Percentiles rank a stretch among this genome's conserved stretches.
Conservation (phyloP, 2,797 vertebrate genomes). For the Valencia hispanica region DNA sequence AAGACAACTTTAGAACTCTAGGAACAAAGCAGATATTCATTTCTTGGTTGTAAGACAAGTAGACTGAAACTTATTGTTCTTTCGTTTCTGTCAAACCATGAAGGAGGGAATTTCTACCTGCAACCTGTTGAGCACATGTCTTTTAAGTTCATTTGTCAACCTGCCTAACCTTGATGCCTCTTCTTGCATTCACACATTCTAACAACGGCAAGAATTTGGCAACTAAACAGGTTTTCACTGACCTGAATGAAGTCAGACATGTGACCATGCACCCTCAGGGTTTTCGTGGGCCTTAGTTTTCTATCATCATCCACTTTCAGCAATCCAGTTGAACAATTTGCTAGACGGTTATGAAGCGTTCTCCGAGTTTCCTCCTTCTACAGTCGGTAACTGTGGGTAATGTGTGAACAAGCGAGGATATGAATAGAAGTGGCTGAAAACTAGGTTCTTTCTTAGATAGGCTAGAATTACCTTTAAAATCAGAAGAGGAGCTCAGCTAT, state of each 20-base stretch:
- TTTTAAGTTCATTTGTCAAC: constrained; percentile 4
- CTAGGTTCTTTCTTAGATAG: not conserved
- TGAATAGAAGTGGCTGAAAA: not conserved
- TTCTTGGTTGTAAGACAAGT: constrained; percentile 4
- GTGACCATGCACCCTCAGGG: not conserved
- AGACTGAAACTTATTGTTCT: constrained; percentile 23
- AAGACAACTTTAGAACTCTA: not conserved
- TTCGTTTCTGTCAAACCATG: constrained; percentile 16
- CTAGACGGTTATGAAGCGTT: not conserved
- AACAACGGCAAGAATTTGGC: not conserved
- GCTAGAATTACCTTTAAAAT: not conserved
- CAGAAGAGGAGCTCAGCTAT: not conserved
- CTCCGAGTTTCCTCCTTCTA: not conserved
- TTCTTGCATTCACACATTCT: not conserved
- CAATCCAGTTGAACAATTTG: not conserved
- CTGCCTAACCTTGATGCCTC: constrained; percentile 36
- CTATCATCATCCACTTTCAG: not conserved
- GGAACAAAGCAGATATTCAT: constrained; percentile 1
- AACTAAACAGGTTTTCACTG: not conserved
- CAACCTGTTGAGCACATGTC: constrained; percentile 1
- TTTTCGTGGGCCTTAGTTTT: not conserved
- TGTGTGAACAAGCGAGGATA: not conserved
- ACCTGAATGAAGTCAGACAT: not conserved
- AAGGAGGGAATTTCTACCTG: constrained; percentile 31
- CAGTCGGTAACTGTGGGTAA: not conserved